Evolutionary conservation across 2,888 invertebrate genomes (phyloP), one percentile per base, ranked within the genome.

Genomic region (Acronicta alni): DNA sequence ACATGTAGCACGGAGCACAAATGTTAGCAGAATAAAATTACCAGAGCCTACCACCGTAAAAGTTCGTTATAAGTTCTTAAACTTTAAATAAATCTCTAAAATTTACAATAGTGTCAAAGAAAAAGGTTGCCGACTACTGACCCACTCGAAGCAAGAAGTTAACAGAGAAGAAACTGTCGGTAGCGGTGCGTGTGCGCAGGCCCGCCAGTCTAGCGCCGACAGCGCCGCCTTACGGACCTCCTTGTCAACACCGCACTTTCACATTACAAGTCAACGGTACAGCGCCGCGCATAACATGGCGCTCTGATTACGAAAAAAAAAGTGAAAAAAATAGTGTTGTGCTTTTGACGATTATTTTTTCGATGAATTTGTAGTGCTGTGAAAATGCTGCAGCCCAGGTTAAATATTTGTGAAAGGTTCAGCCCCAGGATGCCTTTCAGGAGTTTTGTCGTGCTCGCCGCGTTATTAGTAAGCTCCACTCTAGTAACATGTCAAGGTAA

Each of bases 401-500:
- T 91, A 85, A 79, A 79, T 80, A 84, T 81, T 80, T 85, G 90
- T 91, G 89, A 77, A 75, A 76, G 87, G 83, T 76, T 78, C 82
- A 85, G 83, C 82, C 74, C 18, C 56, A 67, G 80, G 82, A 82
- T 83, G 77, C 67, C 64, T 69, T 68, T 68, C 70, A 84, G 82
- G 83, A 83, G 83, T 79, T 78, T 81, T 68, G 67, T 85, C 72
- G 80, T 83, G 75, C 71, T 82, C 77, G 79, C 82, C 67, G 78
- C 83, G 66, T 82, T 83, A 64, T 64, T 88, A 57, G 75, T 86
- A 66, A 78, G 84, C 79, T 66, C 82, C 54, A 73, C 85, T 71
- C 71, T 90, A 75, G 85, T 85, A 72, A 82, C 86, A 83, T 91
- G 93, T 93, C 93, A 93, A 93, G 93, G 93, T 93, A 81, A 89